A percentile compares a stretch with the other conserved stretches of the same genome.
phyloP scores from a whole-genome alignment of 2,113 vertebrate genomes.

The Arvicanthis niloticus region DNA sequence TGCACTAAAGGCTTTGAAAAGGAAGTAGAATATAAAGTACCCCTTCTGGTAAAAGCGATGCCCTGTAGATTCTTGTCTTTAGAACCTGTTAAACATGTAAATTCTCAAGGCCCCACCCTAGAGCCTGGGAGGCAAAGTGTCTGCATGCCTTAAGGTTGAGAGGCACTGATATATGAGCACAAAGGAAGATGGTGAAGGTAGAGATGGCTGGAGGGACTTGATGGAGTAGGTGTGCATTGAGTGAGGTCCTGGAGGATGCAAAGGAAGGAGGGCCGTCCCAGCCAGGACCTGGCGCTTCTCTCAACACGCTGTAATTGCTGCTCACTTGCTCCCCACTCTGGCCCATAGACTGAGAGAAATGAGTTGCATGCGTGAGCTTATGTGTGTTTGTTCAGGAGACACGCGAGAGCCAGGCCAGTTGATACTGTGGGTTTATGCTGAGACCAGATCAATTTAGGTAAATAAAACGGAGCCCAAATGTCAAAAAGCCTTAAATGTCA shows the following conservation, averaged over 20 bases:
- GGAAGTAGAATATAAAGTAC: background rate
- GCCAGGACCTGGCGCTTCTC: background rate
- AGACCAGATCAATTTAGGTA: constrained; percentile 12
- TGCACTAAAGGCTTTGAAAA: background rate
- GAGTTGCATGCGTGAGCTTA: background rate
- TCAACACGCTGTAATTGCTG: background rate
- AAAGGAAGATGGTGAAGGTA: background rate
- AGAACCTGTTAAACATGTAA: background rate
- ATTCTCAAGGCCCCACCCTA: background rate
- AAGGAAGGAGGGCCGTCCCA: background rate
- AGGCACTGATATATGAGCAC: background rate
- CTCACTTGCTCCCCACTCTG: background rate
- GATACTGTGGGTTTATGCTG: background rate
- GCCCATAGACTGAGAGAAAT: background rate
- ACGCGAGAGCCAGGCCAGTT: constrained; percentile 33
- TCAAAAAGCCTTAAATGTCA: constrained; percentile 32
- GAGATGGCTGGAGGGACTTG: background rate
- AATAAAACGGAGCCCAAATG: constrained; percentile 23
- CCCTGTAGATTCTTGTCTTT: background rate
- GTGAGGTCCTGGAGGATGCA: background rate
- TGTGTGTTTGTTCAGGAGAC: constrained; percentile 5
- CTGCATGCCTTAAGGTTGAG: background rate
- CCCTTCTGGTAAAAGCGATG: background rate
- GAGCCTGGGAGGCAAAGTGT: background rate
- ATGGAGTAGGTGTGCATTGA: background rate